Conservation (phyloP, 2,888 invertebrate species). For the Liposcelis brunnea region DNA sequence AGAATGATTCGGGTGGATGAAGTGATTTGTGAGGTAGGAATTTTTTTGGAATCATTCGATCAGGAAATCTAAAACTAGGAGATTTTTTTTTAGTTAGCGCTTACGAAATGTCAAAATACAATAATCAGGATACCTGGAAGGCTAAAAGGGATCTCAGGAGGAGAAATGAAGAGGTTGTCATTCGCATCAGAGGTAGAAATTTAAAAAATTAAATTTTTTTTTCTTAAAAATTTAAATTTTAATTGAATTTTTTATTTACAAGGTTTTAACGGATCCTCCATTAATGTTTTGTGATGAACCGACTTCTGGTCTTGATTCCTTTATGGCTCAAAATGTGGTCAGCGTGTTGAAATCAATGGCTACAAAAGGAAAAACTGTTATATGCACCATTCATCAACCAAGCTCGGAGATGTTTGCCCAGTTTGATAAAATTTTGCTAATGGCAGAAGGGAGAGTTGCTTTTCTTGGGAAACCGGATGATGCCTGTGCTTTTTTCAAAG, state of each 20-base stretch:
- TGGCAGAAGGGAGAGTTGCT: constrained; percentile 84
- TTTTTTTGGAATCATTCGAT: background rate
- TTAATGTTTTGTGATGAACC: constrained; percentile 95
- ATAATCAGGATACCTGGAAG: constrained; percentile 77
- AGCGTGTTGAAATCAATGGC: constrained; percentile 36
- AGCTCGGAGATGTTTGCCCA: constrained; percentile 78
- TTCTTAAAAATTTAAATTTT: background rate
- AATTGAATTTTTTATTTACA: constrained; percentile 5
- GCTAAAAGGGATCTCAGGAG: constrained; percentile 85
- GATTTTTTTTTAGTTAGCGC: constrained; percentile 47
- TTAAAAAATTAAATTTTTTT: background rate
- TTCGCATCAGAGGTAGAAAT: constrained; percentile 73
- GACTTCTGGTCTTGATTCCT: constrained; percentile 90
- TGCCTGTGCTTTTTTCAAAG: constrained; percentile 61
- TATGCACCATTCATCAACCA: constrained; percentile 91
- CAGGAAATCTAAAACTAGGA: no score
- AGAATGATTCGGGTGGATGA: constrained; percentile 67
- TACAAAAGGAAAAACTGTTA: constrained; percentile 63
- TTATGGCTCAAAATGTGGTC: constrained; percentile 89
- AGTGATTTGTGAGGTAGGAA: constrained; percentile 61
- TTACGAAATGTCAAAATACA: constrained; percentile 79
- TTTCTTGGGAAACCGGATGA: constrained; percentile 67
- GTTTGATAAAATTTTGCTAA: constrained; percentile 73
- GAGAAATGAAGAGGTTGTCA: constrained; percentile 85
- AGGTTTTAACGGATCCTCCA: constrained; percentile 82